These are phyloP conservation scores for Rhizoglyphus robini DNA, from an alignment of 1,140 invertebrate species.

Conservation along the genomic window DNA sequence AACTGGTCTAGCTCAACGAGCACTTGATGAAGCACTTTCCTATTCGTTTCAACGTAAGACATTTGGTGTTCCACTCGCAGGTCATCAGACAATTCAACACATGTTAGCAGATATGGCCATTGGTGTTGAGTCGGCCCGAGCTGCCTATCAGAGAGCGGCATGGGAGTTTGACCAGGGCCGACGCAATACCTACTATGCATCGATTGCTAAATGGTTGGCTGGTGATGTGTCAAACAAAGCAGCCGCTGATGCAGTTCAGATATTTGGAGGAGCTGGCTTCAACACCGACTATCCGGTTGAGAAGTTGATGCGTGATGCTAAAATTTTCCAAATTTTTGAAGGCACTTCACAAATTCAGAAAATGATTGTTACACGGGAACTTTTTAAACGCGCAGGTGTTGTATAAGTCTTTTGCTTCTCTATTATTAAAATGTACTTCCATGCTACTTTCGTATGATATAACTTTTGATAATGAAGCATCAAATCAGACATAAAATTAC, in stretches of 20 bases:
- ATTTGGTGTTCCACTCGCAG: slow-evolving; percentile 67
- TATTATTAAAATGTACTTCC: no score
- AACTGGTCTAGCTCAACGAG: slow-evolving; percentile 74
- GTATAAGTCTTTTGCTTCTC: no score
- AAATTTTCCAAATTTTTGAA: slow-evolving; percentile 90
- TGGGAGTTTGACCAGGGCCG: slow-evolving; percentile 70
- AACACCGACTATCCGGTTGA: slow-evolving; percentile 96
- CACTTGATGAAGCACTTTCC: slow-evolving; percentile 80
- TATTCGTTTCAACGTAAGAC: slow-evolving; percentile 86
- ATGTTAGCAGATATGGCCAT: slow-evolving; percentile 92
- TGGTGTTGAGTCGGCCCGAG: slow-evolving; percentile 66
- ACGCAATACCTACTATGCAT: slow-evolving; percentile 69
- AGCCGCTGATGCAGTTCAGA: slow-evolving; percentile 80
- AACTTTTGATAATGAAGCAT: no score
- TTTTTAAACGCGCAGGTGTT: no score
- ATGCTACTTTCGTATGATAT: no score
- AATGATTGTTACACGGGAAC: slow-evolving; percentile 74
- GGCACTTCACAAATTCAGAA: slow-evolving; percentile 94
- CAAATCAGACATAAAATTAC: no score
- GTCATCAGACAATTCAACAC: slow-evolving; percentile 71
- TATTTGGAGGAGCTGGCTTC: slow-evolving; percentile 96
- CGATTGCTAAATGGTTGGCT: slow-evolving; percentile 82
- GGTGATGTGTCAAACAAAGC: slow-evolving; percentile 89
- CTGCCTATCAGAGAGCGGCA: slow-evolving; percentile 69
- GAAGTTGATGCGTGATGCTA: slow-evolving; percentile 98